Conservation (phyloP, 2,888 invertebrate species). For the Drosophila pseudotakahashii region DNA sequence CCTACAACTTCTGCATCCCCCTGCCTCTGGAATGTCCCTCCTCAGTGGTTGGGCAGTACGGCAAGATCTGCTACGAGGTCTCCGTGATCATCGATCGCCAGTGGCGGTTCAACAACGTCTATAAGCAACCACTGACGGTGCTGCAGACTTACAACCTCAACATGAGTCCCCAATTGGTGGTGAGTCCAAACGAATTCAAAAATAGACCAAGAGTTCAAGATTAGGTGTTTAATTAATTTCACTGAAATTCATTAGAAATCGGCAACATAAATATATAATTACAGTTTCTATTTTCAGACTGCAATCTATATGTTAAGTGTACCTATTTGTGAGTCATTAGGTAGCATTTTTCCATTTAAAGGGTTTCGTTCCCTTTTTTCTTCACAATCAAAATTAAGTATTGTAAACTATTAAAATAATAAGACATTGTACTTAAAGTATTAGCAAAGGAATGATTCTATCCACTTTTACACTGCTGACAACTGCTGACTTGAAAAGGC, state of each 20-base stretch:
- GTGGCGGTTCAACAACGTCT: constrained; percentile 87
- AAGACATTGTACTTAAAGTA: too few relatives aligned
- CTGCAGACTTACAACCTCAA: constrained; percentile 92
- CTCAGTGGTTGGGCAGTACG: constrained; percentile 89
- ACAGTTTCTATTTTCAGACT: too few relatives aligned
- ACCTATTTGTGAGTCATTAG: too few relatives aligned
- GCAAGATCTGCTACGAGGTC: constrained; percentile 90
- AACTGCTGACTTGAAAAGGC: too few relatives aligned
- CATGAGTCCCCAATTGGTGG: constrained; percentile 87
- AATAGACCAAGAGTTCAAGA: neutral
- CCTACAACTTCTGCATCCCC: constrained; percentile 90
- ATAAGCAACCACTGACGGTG: constrained; percentile 87
- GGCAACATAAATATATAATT: neutral
- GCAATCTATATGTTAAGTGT: too few relatives aligned
- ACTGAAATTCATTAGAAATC: neutral
- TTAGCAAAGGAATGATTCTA: too few relatives aligned
- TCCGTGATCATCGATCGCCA: constrained; percentile 91
- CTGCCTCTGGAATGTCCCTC: constrained; percentile 87
- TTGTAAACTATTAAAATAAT: too few relatives aligned
- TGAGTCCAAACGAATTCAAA: constrained; percentile 77
- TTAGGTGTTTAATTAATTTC: neutral
- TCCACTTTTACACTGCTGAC: too few relatives aligned
- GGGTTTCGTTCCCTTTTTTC: too few relatives aligned
- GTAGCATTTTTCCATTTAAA: too few relatives aligned
- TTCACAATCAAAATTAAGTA: too few relatives aligned